These are phyloP conservation scores for Himalopsyche phryganea DNA, from an alignment of 1,140 invertebrate genomes.

Conservation along the genomic window DNA sequence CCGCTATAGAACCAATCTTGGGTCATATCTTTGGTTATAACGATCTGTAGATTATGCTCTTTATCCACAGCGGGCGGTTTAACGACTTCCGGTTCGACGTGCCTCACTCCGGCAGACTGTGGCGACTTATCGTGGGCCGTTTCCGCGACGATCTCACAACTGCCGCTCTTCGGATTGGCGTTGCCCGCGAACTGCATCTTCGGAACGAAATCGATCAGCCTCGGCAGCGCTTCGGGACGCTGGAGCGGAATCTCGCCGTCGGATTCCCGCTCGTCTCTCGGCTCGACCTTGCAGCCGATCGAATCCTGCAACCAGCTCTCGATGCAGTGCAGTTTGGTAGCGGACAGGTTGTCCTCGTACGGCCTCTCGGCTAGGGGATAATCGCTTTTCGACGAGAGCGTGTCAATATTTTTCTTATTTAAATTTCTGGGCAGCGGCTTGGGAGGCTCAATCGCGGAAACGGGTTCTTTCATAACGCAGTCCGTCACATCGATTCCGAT, in stretches of 20 bases:
- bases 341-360: slow-evolving; percentile 44
- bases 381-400: background rate
- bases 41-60: slow-evolving; percentile 18
- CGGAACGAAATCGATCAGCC: slow-evolving; percentile 66
- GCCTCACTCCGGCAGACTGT: background rate
- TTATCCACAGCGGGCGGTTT: slow-evolving; percentile 9
- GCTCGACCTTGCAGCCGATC: slow-evolving; percentile 24
- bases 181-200: slow-evolving; percentile 46
- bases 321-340: slow-evolving; percentile 52
- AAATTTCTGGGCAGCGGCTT: slow-evolving; percentile 32
- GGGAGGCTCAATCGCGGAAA: slow-evolving; percentile 18
- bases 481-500: too few relatives aligned
- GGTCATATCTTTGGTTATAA: slow-evolving; percentile 36
- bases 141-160: background rate
- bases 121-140: background rate
- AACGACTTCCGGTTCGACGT: slow-evolving; percentile 10
- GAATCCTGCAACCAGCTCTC: slow-evolving; percentile 51
- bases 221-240: slow-evolving; percentile 53
- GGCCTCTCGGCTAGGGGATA: slow-evolving; percentile 12
- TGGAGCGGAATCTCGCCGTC: background rate
- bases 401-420: slow-evolving; percentile 26
- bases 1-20: slow-evolving; percentile 40
- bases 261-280: slow-evolving; percentile 10
- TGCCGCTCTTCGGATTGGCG: background rate
- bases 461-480: background rate